Evolutionary conservation across 2,888 invertebrate genomes (phyloP).

Genomic region (Nebria salina): DNA sequence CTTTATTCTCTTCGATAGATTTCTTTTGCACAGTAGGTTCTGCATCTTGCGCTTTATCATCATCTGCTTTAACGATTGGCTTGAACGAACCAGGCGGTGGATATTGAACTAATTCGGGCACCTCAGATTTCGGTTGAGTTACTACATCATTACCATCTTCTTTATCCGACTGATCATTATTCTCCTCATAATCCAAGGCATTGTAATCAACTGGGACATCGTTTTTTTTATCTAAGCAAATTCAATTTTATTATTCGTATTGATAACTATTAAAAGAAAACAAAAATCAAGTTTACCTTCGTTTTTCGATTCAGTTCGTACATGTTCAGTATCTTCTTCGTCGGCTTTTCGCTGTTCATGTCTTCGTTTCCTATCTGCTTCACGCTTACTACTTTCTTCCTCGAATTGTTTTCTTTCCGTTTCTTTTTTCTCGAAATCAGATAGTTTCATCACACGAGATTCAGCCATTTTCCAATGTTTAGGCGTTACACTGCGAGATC

Average conservation of each 20-base stretch:
- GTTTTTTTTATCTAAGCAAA: slow-evolving; percentile 49
- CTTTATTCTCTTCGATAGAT: slow-evolving; percentile 34
- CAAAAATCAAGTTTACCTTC: no score
- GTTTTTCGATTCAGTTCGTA: slow-evolving; percentile 17
- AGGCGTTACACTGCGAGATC: slow-evolving; percentile 89
- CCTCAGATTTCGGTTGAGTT: slow-evolving; percentile 50
- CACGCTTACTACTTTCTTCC: slow-evolving; percentile 66
- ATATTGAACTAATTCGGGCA: slow-evolving; percentile 62
- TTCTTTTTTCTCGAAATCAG: slow-evolving; percentile 80
- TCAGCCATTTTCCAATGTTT: slow-evolving; percentile 95
- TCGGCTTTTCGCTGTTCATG: slow-evolving; percentile 63
- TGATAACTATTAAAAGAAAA: no score
- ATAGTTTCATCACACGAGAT: slow-evolving; percentile 82
- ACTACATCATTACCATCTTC: slow-evolving; percentile 54
- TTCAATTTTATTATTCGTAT: background rate
- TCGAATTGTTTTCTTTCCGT: slow-evolving; percentile 72
- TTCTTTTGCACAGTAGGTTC: background rate
- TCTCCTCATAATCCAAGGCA: slow-evolving; percentile 77
- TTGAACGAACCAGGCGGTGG: slow-evolving; percentile 57
- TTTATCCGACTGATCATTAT: slow-evolving; percentile 59
- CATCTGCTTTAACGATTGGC: slow-evolving; percentile 48
- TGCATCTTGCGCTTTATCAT: background rate
- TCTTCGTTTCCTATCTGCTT: slow-evolving; percentile 66
- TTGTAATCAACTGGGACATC: slow-evolving; percentile 70
- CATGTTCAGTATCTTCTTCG: slow-evolving; percentile 51